Percentiles rank a stretch among this genome's conserved stretches.
phyloP scores from a whole-genome alignment of 1,140 invertebrate species.

The Brachionus manjavacas region DNA sequence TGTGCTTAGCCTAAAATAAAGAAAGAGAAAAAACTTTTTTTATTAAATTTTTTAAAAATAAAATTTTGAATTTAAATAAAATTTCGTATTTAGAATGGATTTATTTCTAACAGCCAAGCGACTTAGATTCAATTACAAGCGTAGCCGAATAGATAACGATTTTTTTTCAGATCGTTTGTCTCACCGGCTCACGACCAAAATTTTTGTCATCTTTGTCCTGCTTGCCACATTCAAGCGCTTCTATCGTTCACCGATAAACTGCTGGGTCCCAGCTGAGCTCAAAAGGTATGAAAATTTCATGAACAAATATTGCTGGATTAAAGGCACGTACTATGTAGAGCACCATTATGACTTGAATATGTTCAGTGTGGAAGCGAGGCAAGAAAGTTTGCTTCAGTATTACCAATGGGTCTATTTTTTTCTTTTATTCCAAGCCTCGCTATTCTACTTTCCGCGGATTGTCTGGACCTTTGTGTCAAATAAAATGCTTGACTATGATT shows the following conservation, averaged over 20 bases:
- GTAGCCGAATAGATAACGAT: conserved; percentile 50
- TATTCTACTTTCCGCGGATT: conserved; percentile 44
- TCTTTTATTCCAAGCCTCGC: conserved; percentile 42
- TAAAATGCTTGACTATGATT: conserved; percentile 20
- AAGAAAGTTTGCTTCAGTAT: not conserved
- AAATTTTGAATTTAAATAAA: not conserved
- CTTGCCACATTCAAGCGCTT: conserved; percentile 61
- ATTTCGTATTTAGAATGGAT: conserved; percentile 25
- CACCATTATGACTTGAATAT: not conserved
- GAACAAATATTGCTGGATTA: conserved; percentile 50
- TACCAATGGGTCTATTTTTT: conserved; percentile 44
- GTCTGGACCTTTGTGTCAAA: conserved; percentile 35
- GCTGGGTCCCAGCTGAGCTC: conserved; percentile 57
- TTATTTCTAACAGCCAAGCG: not conserved
- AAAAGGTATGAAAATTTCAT: conserved; percentile 57
- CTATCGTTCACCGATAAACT: conserved; percentile 61
- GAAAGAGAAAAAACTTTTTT: not conserved
- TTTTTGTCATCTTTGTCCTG: conserved; percentile 60
- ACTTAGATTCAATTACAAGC: not conserved
- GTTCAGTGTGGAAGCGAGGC: conserved; percentile 2
- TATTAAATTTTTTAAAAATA: not conserved
- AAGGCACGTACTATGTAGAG: conserved; percentile 45
- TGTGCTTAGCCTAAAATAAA: not conserved
- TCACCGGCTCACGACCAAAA: conserved; percentile 60
- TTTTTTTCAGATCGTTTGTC: conserved; percentile 62